Evolutionary conservation across 2,797 vertebrate genomes (phyloP).

Genomic region (Phataginus tetradactyla): DNA sequence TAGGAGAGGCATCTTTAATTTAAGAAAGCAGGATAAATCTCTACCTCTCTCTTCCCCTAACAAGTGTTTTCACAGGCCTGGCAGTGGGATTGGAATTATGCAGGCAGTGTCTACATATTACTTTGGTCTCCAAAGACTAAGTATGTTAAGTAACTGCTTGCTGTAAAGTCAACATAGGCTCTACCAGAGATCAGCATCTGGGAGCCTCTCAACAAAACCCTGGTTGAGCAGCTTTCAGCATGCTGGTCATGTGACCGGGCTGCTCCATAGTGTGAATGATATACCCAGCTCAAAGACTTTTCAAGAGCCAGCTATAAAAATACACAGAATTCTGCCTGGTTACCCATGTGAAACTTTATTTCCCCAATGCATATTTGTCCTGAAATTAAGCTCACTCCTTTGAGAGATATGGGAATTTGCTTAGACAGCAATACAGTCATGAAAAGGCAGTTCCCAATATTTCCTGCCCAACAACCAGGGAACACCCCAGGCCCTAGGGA

Average conservation of each 20-base stretch:
- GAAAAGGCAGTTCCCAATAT: neutral
- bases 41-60: neutral
- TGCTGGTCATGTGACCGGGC: neutral
- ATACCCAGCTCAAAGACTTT: neutral
- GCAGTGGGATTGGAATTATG: neutral
- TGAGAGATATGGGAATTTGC: constrained; percentile 35
- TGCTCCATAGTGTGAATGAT: neutral
- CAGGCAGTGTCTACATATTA: neutral
- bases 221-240: neutral
- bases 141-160: neutral
- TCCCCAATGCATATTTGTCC: constrained; percentile 20
- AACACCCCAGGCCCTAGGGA: neutral
- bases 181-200: neutral
- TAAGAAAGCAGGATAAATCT: constrained; percentile 23
- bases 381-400: constrained; percentile 57
- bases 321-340: constrained; percentile 22
- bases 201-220: neutral
- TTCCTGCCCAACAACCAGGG: neutral
- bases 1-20: constrained; percentile 54
- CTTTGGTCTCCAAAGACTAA: neutral
- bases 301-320: constrained; percentile 50
- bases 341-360: constrained; percentile 55
- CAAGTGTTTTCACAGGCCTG: neutral
- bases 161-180: neutral
- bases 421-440: neutral